A percentile compares a stretch with the other conserved stretches of the same genome.
phyloP scores from a whole-genome alignment of 2,888 invertebrate genomes.

The Ypsolopha scabrella region DNA sequence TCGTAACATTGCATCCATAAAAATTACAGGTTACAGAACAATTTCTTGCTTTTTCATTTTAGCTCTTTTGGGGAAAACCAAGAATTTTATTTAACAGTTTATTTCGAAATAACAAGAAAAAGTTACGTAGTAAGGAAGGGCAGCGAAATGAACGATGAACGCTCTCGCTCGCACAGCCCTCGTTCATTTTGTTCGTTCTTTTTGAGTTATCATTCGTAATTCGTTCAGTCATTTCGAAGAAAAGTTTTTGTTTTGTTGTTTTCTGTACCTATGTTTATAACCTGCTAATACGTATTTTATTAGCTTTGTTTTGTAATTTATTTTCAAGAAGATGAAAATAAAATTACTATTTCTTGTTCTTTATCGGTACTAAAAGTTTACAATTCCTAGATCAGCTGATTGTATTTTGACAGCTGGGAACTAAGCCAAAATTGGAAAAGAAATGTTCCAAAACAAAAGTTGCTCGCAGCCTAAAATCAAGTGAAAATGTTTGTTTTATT shows the following conservation, averaged over 20 bases:
- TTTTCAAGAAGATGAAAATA: constrained; percentile 10
- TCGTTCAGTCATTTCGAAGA: not conserved
- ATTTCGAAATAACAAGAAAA: not conserved
- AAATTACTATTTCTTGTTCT: too few relatives aligned
- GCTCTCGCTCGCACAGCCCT: not conserved
- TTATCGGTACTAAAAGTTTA: too few relatives aligned
- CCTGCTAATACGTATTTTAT: not conserved
- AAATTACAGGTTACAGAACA: too few relatives aligned
- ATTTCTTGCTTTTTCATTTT: too few relatives aligned
- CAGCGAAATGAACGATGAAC: not conserved
- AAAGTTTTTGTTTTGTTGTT: not conserved
- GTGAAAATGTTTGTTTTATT: constrained; percentile 3
- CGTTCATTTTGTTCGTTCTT: not conserved
- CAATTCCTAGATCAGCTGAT: constrained; percentile 22
- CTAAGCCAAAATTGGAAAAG: not conserved
- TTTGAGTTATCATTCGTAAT: not conserved
- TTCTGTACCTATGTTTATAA: too few relatives aligned
- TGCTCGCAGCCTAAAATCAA: not conserved
- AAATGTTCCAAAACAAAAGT: not conserved
- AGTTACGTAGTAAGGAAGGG: not conserved
- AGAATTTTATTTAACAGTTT: too few relatives aligned
- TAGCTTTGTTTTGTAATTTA: constrained; percentile 6
- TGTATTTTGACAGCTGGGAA: constrained; percentile 2
- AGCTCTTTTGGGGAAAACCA: too few relatives aligned
- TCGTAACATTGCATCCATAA: too few relatives aligned